Base-by-base conservation (phyloP, 2,113 vertebrate species). In the Phylloscopus whistleri region DNA sequence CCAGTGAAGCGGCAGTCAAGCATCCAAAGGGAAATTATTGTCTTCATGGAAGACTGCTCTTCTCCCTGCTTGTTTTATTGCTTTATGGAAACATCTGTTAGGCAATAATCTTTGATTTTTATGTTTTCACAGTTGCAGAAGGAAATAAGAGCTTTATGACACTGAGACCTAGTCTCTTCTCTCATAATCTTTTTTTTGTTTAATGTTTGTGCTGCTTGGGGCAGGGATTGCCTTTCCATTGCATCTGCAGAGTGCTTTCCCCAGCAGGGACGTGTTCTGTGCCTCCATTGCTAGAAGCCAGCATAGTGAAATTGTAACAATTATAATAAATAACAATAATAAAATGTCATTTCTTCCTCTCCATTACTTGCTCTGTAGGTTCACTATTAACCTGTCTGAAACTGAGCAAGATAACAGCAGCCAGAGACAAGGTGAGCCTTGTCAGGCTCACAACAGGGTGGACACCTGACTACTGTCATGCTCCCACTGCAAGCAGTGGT, bases 1-100 rank as follows among this genome's bases (percentile, higher is more conserved):
- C 72, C 28, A 9, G 67, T 9, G 30, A 89, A 86, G 43, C 76
- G 63, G 52, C 51, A 92, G n/a, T 62, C 7, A 3, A 56, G 41
- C 66, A 69, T 89, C 88, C 86, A 70, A 88, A 89, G 86, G 83
- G 84, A 96, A 94, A 94, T 94, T 84, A 89, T 37, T 84, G 37
- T 58, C 69, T 92, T 93, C 66, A 75, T 73, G 67, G 48, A 91
- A 94, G 84, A 75, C 67, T 93, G n/a, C 58, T 82, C 43, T 90
- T 64, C 62, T 92, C 37, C 14, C 68, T 93, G 52, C 64, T 89
- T 9, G 5, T 74, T 94, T 94, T 89, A 92, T 95, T 96, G 89
- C 85, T 87, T 88, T 85, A 58, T 76, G 60, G 74, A 89, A 95
- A 79, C 76, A 80, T 84, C 84, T 93, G 89, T 80, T 58, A 79